Percentiles rank a stretch among this genome's conserved stretches.
phyloP scores from a whole-genome alignment of 2,797 vertebrate species.

The Catostomus latipinnis region DNA sequence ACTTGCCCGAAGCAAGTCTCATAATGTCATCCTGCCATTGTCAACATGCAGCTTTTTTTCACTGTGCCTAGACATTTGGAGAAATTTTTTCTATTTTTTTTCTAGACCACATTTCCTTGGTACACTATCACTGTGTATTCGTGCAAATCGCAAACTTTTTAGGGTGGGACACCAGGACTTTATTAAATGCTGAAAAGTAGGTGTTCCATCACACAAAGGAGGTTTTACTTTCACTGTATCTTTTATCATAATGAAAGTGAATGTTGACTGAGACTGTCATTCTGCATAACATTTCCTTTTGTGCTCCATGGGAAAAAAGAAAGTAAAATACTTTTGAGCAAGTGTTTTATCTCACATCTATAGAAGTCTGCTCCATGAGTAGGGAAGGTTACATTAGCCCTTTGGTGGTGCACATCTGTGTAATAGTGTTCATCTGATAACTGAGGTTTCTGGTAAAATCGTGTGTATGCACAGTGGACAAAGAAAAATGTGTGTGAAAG shows the following conservation, averaged over 20 bases:
- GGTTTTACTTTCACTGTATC: no score
- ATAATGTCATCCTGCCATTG: slow-evolving; percentile 43
- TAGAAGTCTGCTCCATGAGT: background rate
- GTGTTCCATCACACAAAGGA: no score
- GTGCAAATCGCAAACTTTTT: slow-evolving; percentile 2
- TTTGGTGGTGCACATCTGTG: background rate
- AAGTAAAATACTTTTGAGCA: no score
- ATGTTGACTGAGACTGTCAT: no score
- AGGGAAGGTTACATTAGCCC: background rate
- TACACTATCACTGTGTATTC: slow-evolving; percentile 11
- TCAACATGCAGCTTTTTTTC: slow-evolving; percentile 25
- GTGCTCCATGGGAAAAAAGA: no score
- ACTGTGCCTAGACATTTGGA: slow-evolving; percentile 19
- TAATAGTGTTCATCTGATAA: slow-evolving; percentile 22
- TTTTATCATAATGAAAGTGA: background rate
- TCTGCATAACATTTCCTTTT: no score
- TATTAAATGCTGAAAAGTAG: no score
- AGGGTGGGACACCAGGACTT: no score
- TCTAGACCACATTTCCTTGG: slow-evolving; percentile 24
- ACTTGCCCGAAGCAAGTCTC: slow-evolving; percentile 44
- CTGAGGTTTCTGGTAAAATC: slow-evolving; percentile 1
- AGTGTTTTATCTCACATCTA: background rate
- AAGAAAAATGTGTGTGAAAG: slow-evolving; percentile 20
- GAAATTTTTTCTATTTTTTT: slow-evolving; percentile 39
- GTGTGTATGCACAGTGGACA: slow-evolving; percentile 6